A percentile compares a stretch with the other conserved stretches of the same genome.
These are phyloP conservation scores for Monopis laevigella DNA, from an alignment of 2,888 invertebrate genomes.

Conservation along the genomic window DNA sequence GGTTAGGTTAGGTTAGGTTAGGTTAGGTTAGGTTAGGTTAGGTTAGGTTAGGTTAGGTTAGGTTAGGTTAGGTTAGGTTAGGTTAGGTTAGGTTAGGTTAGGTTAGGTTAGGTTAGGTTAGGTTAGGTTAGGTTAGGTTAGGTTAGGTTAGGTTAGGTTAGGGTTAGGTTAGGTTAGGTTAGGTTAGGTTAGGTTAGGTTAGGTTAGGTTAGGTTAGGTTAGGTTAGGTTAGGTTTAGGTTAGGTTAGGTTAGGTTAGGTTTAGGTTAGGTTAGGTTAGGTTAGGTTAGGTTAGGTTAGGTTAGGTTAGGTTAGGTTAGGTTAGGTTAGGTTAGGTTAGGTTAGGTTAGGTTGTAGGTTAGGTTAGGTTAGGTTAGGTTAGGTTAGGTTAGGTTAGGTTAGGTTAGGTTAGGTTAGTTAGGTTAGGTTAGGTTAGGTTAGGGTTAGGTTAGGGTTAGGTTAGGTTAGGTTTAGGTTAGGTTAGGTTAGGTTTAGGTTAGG, in stretches of 20 bases:
- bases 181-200: constrained; percentile 22
- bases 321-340: constrained; percentile 23
- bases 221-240: constrained; percentile 22
- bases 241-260: constrained; percentile 24
- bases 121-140: constrained; percentile 20
- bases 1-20: too few species aligned
- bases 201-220: constrained; percentile 21
- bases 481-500: constrained; percentile 14
- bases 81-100: constrained; percentile 25
- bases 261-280: constrained; percentile 24
- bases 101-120: constrained; percentile 22
- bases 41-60: constrained; percentile 18
- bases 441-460: constrained; percentile 10
- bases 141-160: constrained; percentile 23
- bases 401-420: constrained; percentile 17
- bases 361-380: constrained; percentile 25
- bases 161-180: constrained; percentile 22
- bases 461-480: constrained; percentile 2
- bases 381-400: constrained; percentile 22
- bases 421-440: constrained; percentile 17
- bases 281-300: constrained; percentile 24
- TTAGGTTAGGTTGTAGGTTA: constrained; percentile 21
- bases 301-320: constrained; percentile 24
- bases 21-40: constrained; percentile 14
- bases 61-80: constrained; percentile 8